A percentile compares a stretch with the other conserved stretches of the same genome.
Conservation (phyloP, 2,113 vertebrate species). For the Oryzias woworae region DNA sequence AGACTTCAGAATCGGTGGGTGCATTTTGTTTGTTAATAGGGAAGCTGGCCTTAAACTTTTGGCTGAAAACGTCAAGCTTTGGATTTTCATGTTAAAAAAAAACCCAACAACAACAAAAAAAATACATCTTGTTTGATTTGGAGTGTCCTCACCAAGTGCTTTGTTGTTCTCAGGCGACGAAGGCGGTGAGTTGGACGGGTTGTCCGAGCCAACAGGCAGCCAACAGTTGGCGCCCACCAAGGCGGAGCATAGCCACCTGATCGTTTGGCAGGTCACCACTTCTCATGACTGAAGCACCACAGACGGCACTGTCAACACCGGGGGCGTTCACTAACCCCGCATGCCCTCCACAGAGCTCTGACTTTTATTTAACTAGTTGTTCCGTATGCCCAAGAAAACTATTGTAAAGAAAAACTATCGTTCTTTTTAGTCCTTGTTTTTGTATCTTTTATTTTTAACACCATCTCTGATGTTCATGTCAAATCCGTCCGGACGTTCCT, state of each 20-base stretch:
- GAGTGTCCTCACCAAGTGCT: no score
- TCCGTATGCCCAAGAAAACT: constrained; percentile 49
- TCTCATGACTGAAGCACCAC: constrained; percentile 81
- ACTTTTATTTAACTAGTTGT: constrained; percentile 52
- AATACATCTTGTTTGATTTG: no score
- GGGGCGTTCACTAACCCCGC: constrained; percentile 43
- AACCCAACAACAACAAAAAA: no score
- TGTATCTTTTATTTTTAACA: constrained; percentile 59
- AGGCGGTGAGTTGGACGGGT: constrained; percentile 87
- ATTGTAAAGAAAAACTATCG: constrained; percentile 44
- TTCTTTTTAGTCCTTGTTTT: constrained; percentile 71
- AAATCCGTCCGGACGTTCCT: constrained; percentile 43
- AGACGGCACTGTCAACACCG: constrained; percentile 39
- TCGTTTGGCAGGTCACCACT: constrained; percentile 95
- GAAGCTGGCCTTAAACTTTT: no score
- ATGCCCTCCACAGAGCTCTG: constrained; percentile 56
- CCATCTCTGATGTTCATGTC: constrained; percentile 15
- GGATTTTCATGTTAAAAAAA: no score
- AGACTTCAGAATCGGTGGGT: constrained; percentile 94
- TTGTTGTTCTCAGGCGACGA: constrained; percentile 83
- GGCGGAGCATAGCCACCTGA: constrained; percentile 94
- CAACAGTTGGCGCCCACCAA: constrained; percentile 86
- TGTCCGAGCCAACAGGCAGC: constrained; percentile 73
- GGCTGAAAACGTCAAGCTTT: no score
- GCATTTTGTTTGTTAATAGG: not conserved